A percentile compares a stretch with the other conserved stretches of the same genome.
Conservation (phyloP, 1,140 invertebrate species). For the Cylas formicarius region DNA sequence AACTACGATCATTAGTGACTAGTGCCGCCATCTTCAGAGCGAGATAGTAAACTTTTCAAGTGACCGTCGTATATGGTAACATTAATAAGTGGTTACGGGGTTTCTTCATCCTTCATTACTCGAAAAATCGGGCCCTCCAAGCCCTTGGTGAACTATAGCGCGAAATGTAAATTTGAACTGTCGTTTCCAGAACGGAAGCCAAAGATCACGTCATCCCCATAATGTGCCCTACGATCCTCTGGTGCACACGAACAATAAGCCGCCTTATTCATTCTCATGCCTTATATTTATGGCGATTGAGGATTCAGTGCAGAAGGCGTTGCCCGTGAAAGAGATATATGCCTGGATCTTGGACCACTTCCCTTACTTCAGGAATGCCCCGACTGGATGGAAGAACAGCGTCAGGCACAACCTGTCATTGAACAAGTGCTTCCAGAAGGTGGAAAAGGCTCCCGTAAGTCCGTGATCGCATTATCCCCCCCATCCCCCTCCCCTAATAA, state of each 20-base stretch:
- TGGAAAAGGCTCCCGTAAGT: conserved; percentile 79
- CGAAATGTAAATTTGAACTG: conserved; percentile 2
- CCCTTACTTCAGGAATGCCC: conserved; percentile 93
- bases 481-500: too few species aligned
- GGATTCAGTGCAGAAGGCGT: conserved; percentile 76
- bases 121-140: not conserved
- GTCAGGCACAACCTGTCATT: conserved; percentile 92
- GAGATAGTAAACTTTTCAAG: too few species aligned
- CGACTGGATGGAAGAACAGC: conserved; percentile 97
- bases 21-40: too few species aligned
- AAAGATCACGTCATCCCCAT: conserved; percentile 55
- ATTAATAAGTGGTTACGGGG: too few species aligned
- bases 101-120: not conserved
- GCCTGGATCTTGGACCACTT: conserved; percentile 97
- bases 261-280: conserved; percentile 91
- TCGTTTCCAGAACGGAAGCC: conserved; percentile 8
- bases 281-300: conserved; percentile 98
- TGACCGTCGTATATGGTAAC: too few species aligned
- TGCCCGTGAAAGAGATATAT: conserved; percentile 95
- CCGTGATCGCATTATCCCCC: conserved; percentile 1
- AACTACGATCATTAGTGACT: too few species aligned
- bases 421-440: conserved; percentile 96
- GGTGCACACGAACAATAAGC: conserved; percentile 79
- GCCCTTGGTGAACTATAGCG: not conserved
- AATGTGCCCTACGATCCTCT: conserved; percentile 69